Evolutionary conservation across 2,797 vertebrate genomes (phyloP).

Genomic region (Nannoperca australis): DNA sequence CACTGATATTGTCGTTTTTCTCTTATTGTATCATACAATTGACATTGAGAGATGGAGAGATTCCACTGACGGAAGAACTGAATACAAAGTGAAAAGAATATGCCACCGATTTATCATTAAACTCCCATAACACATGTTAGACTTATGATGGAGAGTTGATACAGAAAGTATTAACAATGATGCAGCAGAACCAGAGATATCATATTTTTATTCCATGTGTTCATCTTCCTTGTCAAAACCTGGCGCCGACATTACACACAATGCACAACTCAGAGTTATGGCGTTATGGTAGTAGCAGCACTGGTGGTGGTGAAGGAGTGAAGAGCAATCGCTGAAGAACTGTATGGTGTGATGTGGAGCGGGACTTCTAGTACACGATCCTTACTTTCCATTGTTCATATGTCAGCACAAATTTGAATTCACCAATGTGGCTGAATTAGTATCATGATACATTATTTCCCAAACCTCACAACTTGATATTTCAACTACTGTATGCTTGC

Average conservation of each 20-base stretch:
- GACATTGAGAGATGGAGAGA: not conserved
- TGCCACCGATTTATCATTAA: too few species aligned
- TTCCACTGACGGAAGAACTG: not conserved
- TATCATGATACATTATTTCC: not conserved
- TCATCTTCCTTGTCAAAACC: not conserved
- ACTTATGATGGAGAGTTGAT: not conserved
- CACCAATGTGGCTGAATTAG: constrained; percentile 5
- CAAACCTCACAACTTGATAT: constrained; percentile 1
- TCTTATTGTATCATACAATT: not conserved
- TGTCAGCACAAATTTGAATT: constrained; percentile 16
- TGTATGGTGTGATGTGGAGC: too few species aligned
- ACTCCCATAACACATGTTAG: too few species aligned
- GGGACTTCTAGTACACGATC: not conserved
- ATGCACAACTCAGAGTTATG: not conserved
- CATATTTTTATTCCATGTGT: not conserved
- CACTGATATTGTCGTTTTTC: not conserved
- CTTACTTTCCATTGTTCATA: not conserved
- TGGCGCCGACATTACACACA: not conserved
- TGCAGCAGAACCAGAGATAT: not conserved
- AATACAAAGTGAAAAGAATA: not conserved
- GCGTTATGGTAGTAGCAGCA: too few species aligned
- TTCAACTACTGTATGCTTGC: constrained; percentile 1
- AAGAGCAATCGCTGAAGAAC: not conserved
- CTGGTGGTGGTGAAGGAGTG: not conserved
- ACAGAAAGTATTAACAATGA: not conserved